Base-by-base conservation (phyloP, 64 coral and sea anemone genomes). In the Pocillopora damicornis region DNA sequence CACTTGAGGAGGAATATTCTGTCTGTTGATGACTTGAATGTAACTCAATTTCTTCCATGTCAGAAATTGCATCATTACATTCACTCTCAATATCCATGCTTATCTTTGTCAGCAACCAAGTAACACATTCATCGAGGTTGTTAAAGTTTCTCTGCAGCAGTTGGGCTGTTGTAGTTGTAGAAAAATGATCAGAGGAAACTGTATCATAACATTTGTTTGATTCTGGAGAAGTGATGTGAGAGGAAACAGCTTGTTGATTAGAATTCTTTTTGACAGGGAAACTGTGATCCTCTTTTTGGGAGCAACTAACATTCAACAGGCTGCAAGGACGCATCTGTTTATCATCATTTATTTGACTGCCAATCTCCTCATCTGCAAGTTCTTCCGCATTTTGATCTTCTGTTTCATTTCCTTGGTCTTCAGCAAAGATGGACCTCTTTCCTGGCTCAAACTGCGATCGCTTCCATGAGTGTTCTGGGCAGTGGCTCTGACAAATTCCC, bases 381-480 rank as follows among this genome's bases (percentile, higher is more conserved):
- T 95, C 82, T 63, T 86, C 87, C 17, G 90, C 96, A 79, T 82
- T 68, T 67, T 90, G 59, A 73, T 92, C 88, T 36, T 88, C 58
- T n/a, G 79, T 88, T 42, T 92, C 92, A 86, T 86, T 77, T 26
- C 66, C 34, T 38, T 91, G 69, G 45, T 89, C 75, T 23, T 83
- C 38, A n/a, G 96, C 65, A 90, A 98, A 98, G 15, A 98, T 92
- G 1, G 96, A 98, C 76, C 92, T 98, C 56, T 94, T 98, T 17
- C 90, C 93, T 61, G 96, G 92, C 18, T 88, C 35, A 18, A 83
- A 95, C 23, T 59, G 59, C 22, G 96, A 94, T n/a, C 87, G 74
- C 69, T 82, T 86, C 96, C 96, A 98, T 0, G 57, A 37, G 73
- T 98, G 96, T 82, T 98, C 89, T 61, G 77, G 13, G 76, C 96